Evolutionary conservation across 2,113 vertebrate genomes (phyloP).

Genomic region (Scopus umbretta): DNA sequence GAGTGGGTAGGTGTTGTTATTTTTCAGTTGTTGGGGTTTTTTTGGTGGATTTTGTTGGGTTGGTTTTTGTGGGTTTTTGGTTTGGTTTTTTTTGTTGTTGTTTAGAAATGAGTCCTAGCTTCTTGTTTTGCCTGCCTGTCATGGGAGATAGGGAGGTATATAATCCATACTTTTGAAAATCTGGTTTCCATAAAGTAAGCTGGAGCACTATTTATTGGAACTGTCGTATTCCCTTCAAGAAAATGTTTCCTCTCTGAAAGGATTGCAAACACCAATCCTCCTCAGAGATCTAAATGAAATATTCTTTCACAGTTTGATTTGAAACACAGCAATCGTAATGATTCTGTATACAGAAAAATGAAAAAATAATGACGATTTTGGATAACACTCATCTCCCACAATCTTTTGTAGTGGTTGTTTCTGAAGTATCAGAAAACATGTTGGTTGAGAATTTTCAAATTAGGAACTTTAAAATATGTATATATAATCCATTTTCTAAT

Average conservation of each 20-base stretch:
- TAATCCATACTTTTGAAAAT: not conserved
- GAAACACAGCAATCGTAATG: not conserved
- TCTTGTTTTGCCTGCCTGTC: not conserved
- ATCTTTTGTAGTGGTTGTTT: not conserved
- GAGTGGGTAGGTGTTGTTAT: accelerated
- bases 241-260: not conserved
- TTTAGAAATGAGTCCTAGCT: accelerated
- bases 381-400: not conserved
- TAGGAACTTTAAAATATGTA: not conserved
- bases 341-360: not conserved
- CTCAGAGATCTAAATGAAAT: not conserved
- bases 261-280: not conserved
- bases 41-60: not conserved
- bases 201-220: not conserved
- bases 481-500: not conserved
- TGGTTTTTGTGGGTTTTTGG: not conserved
- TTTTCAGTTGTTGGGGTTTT: not conserved
- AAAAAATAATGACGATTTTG: not conserved
- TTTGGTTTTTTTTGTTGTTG: not conserved
- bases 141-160: not conserved
- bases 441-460: not conserved
- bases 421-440: not conserved
- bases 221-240: not conserved
- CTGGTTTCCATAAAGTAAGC: not conserved
- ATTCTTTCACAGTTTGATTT: not conserved